phyloP scores from a whole-genome alignment of 2,888 invertebrate species.

The Lagria hirta region DNA sequence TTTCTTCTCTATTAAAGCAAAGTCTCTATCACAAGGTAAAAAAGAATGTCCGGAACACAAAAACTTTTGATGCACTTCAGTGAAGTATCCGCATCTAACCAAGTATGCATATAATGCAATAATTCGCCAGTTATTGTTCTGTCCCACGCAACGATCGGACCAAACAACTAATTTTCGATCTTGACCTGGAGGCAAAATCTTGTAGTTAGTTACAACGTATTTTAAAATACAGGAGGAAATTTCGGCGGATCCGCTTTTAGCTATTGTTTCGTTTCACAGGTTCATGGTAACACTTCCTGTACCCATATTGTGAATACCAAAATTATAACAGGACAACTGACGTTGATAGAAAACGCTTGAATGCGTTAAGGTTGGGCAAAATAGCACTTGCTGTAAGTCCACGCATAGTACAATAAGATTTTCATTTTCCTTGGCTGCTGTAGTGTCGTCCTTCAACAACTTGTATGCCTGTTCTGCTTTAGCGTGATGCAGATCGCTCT shows the following conservation, averaged over 20 bases:
- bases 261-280: conserved; percentile 10
- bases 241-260: conserved; percentile 6
- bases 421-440: too few relatives aligned
- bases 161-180: neutral
- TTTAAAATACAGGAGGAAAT: conserved; percentile 5
- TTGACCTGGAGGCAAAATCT: too few relatives aligned
- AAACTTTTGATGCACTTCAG: neutral
- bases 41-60: neutral
- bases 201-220: neutral
- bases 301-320: conserved; percentile 13
- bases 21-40: neutral
- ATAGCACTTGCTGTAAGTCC: conserved; percentile 13
- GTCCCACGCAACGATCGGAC: neutral
- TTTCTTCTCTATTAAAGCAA: neutral
- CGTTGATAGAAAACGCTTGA: conserved; percentile 16
- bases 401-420: too few relatives aligned
- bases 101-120: neutral
- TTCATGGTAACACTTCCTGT: conserved; percentile 15
- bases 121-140: neutral
- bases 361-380: conserved; percentile 11
- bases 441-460: too few relatives aligned
- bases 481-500: too few relatives aligned
- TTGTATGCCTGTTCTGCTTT: too few relatives aligned
- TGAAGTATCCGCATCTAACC: neutral
- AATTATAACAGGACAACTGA: conserved; percentile 21